A percentile compares a stretch with the other conserved stretches of the same genome.
phyloP scores from a whole-genome alignment of 2,888 invertebrate species.

The Neoscelio sp. region DNA sequence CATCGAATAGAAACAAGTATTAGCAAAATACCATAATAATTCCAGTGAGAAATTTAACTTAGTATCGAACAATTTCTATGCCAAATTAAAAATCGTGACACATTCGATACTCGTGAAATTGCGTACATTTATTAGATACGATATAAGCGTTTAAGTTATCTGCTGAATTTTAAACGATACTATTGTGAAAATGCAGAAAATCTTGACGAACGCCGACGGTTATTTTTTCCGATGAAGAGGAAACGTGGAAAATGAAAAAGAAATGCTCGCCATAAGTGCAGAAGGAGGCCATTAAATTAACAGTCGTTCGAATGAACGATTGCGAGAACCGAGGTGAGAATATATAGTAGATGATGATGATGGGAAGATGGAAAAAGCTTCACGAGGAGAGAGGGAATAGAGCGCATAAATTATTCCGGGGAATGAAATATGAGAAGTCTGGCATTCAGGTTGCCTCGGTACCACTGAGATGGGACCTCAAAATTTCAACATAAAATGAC shows the following conservation, averaged over 20 bases:
- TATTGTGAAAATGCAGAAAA: not conserved
- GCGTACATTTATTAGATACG: no score
- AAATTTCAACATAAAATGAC: no score
- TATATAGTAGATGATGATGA: not conserved
- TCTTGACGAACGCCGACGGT: not conserved
- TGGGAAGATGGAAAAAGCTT: not conserved
- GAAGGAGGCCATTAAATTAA: not conserved
- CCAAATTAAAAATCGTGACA: no score
- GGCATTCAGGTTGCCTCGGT: no score
- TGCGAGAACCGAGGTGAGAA: not conserved
- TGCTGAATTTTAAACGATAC: no score
- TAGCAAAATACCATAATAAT: no score
- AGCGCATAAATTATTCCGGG: not conserved
- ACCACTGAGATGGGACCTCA: no score
- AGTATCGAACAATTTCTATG: no score
- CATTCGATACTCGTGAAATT: no score
- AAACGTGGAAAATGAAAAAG: slow-evolving; percentile 1
- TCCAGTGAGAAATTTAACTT: no score
- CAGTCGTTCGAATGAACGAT: not conserved
- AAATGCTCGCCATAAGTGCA: slow-evolving; percentile 1
- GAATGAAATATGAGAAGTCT: slow-evolving; percentile 6
- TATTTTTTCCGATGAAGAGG: slow-evolving; percentile 8
- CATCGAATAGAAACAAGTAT: no score
- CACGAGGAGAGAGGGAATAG: not conserved
- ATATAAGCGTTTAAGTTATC: no score